Evolutionary conservation across 2,888 invertebrate genomes (phyloP).

Genomic region (Fragum fragum): DNA sequence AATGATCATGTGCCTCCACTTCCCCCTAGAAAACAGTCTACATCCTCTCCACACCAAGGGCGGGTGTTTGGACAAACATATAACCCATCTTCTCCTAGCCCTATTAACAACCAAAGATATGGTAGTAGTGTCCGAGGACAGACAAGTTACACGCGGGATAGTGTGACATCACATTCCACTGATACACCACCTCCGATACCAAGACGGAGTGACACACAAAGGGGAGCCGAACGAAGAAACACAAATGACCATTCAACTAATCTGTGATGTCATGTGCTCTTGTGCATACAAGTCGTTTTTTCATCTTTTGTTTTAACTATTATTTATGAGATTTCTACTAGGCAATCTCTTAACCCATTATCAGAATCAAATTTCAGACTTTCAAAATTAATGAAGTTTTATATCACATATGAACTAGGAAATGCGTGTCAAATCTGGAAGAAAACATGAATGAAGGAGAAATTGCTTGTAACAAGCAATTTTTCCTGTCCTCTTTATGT

Average conservation of each 20-base stretch:
- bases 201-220: slow-evolving; percentile 6
- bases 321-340: no score
- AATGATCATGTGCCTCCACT: slow-evolving; percentile 26
- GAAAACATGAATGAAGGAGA: no score
- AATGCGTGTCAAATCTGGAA: no score
- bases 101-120: background rate
- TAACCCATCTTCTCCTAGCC: background rate
- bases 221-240: slow-evolving; percentile 3
- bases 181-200: slow-evolving; percentile 19
- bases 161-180: background rate
- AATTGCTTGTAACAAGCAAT: no score
- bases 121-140: slow-evolving; percentile 2
- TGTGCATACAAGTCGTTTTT: no score
- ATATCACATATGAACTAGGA: no score
- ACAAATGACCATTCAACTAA: slow-evolving; percentile 9
- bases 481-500: no score
- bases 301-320: no score
- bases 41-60: background rate
- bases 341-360: no score
- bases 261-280: background rate
- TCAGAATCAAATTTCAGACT: no score
- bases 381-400: no score
- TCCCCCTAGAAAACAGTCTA: slow-evolving; percentile 13
- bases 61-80: background rate
- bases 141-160: slow-evolving; percentile 12